phyloP scores from a whole-genome alignment of 1,140 invertebrate genomes.

The Penaeus vannamei region DNA sequence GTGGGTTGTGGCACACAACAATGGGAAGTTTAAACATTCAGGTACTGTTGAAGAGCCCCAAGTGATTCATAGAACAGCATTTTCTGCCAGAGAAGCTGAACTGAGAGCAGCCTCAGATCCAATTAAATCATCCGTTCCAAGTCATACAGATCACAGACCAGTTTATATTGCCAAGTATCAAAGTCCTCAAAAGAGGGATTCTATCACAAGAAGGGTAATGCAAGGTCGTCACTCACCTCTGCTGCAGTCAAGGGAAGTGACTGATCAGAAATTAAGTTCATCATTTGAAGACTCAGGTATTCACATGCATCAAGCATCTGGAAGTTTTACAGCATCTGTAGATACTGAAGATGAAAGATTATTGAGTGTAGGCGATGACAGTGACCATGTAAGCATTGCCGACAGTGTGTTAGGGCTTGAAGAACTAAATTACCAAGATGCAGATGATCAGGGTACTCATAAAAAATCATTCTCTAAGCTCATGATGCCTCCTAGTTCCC shows the following conservation, averaged over 20 bases:
- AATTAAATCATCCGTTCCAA: no score
- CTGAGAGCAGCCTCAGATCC: no score
- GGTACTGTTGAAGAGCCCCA: no score
- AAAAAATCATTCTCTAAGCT: not conserved
- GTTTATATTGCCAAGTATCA: no score
- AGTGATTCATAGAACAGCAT: no score
- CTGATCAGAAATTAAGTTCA: not conserved
- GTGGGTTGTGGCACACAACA: not conserved
- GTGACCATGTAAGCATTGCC: constrained; percentile 31
- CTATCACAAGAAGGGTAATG: no score
- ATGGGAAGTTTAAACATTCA: no score
- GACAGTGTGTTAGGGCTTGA: constrained; percentile 45
- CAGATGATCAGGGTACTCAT: not conserved
- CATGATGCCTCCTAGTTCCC: constrained; percentile 35
- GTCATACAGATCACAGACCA: no score
- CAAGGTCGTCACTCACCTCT: no score
- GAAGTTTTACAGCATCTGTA: constrained; percentile 36
- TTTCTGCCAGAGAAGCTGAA: no score
- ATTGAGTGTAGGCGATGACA: not conserved
- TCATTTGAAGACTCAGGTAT: constrained; percentile 36
- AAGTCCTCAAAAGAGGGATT: no score
- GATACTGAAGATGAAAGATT: not conserved
- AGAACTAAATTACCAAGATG: not conserved
- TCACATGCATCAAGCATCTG: constrained; percentile 28
- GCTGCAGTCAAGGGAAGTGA: not conserved